phyloP scores from a whole-genome alignment of 2,888 invertebrate species.

The Drosophila percnosoma region DNA sequence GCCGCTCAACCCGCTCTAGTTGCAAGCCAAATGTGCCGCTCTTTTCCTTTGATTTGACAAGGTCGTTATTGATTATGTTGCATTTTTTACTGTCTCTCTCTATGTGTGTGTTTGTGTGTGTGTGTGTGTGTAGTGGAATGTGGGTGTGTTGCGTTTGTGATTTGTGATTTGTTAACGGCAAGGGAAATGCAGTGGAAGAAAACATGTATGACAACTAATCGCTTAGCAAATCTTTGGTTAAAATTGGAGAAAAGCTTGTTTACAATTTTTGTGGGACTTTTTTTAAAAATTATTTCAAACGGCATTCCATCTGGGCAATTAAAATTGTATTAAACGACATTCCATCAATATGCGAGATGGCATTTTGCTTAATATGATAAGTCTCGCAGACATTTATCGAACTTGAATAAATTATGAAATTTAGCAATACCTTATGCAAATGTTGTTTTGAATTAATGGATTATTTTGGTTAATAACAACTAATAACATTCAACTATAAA shows the following conservation, averaged over 20 bases:
- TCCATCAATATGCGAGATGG: neutral
- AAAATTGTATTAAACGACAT: neutral
- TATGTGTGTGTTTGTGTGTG: neutral
- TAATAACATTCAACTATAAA: slow-evolving; percentile 3
- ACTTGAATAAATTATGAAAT: neutral
- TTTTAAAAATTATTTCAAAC: too few relatives aligned
- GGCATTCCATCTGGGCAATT: neutral
- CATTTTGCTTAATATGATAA: neutral
- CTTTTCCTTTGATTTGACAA: slow-evolving; percentile 63
- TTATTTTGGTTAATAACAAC: neutral
- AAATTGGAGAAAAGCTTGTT: neutral
- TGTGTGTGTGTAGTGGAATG: neutral
- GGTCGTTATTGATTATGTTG: slow-evolving; percentile 70
- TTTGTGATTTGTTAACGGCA: slow-evolving; percentile 4
- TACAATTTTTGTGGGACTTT: neutral
- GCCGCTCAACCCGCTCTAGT: neutral
- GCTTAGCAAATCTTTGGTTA: neutral
- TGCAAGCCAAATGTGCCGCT: slow-evolving; percentile 16
- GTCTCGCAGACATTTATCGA: neutral
- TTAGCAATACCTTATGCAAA: neutral
- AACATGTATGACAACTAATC: neutral
- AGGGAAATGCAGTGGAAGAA: neutral
- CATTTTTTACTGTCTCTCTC: slow-evolving; percentile 5
- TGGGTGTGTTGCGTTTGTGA: slow-evolving; percentile 3
- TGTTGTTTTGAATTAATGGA: neutral